Evolutionary conservation across 2,888 invertebrate genomes (phyloP), one percentile per base, ranked within the genome.

Genomic region (Thereva unica): DNA sequence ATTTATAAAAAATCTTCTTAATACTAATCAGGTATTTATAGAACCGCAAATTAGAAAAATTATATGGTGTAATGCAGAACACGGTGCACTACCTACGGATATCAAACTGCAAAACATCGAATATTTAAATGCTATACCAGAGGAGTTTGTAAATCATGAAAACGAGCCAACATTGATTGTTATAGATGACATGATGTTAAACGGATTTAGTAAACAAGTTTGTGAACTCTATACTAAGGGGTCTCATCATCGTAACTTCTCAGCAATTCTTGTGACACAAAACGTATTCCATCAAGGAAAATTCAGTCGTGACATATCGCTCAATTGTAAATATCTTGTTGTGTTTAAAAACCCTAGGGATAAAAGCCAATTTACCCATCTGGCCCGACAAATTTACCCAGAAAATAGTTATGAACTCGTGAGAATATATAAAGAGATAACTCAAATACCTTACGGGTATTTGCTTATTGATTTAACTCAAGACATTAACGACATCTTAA

Each of bases 261-360:
- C 54, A 5, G 42, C 54, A 3, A 53, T 64, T 40, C 34, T 64
- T n/a, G 40, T 64, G 8, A 64, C 54, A 9, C 64, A 54, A 54
- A 64, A 64, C n/a, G 44, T 64, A 34, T 64, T 64, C 45, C 64
- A 52, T 42, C 63, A 64, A 34, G 63, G 49, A 2, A 50, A 64
- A 52, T 64, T 47, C 10, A 54, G 42, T 8, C 44, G 64, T 2
- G 64, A 64, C 54, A 64, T 64, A 37, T 64, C 64, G 10, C 10
- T 59, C n/a, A 66, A 59, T 52, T 57, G 38, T 7, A 66, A 66
- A 59, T 59, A 57, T 38, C 37, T 66, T 4, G 44, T 42, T 1
- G 12, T 59, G 3, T 66, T 66, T 59, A 67, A 67, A 45, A 67
- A 61, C 9, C 67, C 59, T 2, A 49, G 67, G 34, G 55, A 64